These are phyloP conservation scores for Timandra comae DNA, from an alignment of 2,888 invertebrate genomes.

Conservation along the genomic window DNA sequence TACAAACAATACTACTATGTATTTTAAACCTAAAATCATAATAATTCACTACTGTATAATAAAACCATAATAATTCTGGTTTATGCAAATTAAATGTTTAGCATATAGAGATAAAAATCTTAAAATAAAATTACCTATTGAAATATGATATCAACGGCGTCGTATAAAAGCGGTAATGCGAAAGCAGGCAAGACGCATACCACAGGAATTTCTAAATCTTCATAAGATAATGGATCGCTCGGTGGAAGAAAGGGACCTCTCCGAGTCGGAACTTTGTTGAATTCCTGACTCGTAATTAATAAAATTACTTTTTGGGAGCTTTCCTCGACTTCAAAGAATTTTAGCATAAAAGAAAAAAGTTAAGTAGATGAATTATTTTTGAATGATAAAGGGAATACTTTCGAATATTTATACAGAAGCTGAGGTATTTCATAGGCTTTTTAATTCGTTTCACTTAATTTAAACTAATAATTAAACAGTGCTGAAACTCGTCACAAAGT, in stretches of 20 bases:
- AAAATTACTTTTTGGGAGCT: slow-evolving; percentile 77
- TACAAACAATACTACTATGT: too few species aligned
- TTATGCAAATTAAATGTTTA: too few species aligned
- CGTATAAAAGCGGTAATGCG: neutral
- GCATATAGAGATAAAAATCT: too few species aligned
- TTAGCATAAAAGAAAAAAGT: slow-evolving; percentile 74
- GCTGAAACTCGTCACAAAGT: too few species aligned
- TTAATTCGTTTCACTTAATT: slow-evolving; percentile 24
- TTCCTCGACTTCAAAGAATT: slow-evolving; percentile 75
- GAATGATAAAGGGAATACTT: slow-evolving; percentile 72
- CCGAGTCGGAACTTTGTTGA: slow-evolving; percentile 71
- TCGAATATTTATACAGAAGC: slow-evolving; percentile 60
- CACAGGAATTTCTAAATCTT: slow-evolving; percentile 74
- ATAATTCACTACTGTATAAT: too few species aligned
- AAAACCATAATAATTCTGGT: too few species aligned
- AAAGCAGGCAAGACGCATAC: slow-evolving; percentile 42
- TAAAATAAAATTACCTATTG: too few species aligned
- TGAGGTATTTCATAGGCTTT: slow-evolving; percentile 38
- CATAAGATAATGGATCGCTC: slow-evolving; percentile 75
- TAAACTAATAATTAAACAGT: slow-evolving; percentile 5
- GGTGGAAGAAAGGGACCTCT: slow-evolving; percentile 70
- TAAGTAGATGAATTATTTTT: slow-evolving; percentile 75
- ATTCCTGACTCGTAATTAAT: slow-evolving; percentile 77
- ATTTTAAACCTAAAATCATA: too few species aligned
- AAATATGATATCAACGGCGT: too few species aligned